Conservation (phyloP, 2,797 vertebrate species). For the Sebastes goodei region DNA sequence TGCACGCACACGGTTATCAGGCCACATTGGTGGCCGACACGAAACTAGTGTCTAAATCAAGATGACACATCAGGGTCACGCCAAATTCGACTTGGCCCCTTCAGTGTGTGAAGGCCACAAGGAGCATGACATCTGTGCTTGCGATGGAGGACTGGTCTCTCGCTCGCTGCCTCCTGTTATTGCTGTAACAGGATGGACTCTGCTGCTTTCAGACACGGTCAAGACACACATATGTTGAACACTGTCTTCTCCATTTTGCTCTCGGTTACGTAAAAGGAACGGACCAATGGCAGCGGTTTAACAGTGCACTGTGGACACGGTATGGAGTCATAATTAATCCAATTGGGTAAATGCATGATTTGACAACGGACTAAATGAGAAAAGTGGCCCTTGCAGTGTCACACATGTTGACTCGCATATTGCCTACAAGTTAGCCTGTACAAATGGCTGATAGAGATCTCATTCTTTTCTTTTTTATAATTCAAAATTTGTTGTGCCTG, state of each 20-base stretch:
- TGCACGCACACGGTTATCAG: constrained; percentile 46
- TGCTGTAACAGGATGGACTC: constrained; percentile 47
- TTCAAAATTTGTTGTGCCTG: constrained; percentile 74
- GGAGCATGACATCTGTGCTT: constrained; percentile 72
- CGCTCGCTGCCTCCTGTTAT: constrained; percentile 52
- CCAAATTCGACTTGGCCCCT: constrained; percentile 68
- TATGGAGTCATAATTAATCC: constrained; percentile 38
- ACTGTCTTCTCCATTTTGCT: constrained; percentile 39
- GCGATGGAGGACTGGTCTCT: constrained; percentile 54
- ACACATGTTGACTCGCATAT: constrained; percentile 35
- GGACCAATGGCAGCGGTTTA: constrained; percentile 40
- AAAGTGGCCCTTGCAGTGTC: constrained; percentile 39
- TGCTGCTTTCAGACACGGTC: constrained; percentile 57
- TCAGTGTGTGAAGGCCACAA: constrained; percentile 74
- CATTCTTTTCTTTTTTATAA: constrained; percentile 66
- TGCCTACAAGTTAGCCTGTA: constrained; percentile 19
- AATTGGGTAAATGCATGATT: constrained; percentile 46
- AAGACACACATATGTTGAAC: constrained; percentile 53
- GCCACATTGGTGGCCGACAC: constrained; percentile 37
- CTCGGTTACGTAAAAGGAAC: constrained; percentile 28
- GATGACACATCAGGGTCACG: constrained; percentile 79
- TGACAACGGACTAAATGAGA: constrained; percentile 33
- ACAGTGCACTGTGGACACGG: constrained; percentile 13
- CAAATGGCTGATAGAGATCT: constrained; percentile 59
- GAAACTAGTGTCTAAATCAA: constrained; percentile 70